Evolutionary conservation across 2,888 invertebrate species (phyloP), one percentile per base, ranked within the genome.

Genomic region (Tetragonula carbonaria): DNA sequence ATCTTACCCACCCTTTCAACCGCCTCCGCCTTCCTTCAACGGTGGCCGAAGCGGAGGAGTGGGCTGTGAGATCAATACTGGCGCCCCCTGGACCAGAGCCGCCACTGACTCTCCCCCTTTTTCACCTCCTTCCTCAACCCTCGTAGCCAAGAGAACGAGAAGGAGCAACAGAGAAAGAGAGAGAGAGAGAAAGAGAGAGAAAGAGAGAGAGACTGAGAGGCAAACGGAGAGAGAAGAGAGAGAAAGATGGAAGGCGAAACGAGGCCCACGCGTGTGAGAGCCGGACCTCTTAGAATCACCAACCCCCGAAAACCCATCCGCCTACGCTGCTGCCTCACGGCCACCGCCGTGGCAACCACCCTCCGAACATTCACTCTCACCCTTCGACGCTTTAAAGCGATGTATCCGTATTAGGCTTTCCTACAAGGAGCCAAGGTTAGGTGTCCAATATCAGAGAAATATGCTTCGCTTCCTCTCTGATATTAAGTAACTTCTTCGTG

Each of bases 231-330:
- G 28, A 13, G 51, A 11, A 4, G 23, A 2, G 67, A 68, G 68
- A n/a, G 63, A 13, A 73, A 70, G n/a, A 50, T 57, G 65, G 68
- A 63, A 75, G 68, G 70, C 57, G 80, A 67, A 77, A 80, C 80
- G 85, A 75, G 88, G 89, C 90, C 90, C 91, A 91, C 91, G 93
- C 92, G 93, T 93, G 92, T 92, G 91, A 91, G 91, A 88, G 91
- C 93, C 87, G 93, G 94, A 94, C 94, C 93, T 94, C 93, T 94
- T 94, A 93, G 94, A 94, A 94, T 93, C 93, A 93, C 91, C 92
- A 91, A 90, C 88, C 92, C 89, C 92, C 90, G 84, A 89, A 86
- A 90, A 91, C 89, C 91, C 87, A 84, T 86, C 90, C 88, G 87
- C 87, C 90, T 91, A 90, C 90, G 80, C 89, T 87, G 76, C 82